These are phyloP conservation scores for Stylophora pistillata DNA, from an alignment of 64 coral and sea anemone genomes.

Conservation along the genomic window DNA sequence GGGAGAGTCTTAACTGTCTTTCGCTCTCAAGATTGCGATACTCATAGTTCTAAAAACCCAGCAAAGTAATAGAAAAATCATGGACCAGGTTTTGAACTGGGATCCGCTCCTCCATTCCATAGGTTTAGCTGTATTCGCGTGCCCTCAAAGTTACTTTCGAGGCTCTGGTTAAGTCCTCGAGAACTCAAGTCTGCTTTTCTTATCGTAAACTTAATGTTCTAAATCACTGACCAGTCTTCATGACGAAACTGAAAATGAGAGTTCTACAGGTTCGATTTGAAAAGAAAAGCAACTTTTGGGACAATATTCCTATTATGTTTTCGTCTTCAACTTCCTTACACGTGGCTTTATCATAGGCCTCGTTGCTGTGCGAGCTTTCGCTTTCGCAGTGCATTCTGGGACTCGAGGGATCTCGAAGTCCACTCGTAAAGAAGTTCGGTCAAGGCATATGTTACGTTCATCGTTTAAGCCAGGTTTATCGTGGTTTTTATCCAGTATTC, in stretches of 20 bases:
- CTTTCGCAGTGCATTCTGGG: constrained; percentile 12
- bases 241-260: neutral
- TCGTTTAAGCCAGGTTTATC: neutral
- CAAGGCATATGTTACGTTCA: neutral
- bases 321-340: neutral
- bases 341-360: constrained; percentile 26
- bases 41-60: too few relatives aligned
- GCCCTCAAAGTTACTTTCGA: too few relatives aligned
- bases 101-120: too few relatives aligned
- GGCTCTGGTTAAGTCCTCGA: too few relatives aligned
- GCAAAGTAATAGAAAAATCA: too few relatives aligned
- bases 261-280: neutral
- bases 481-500: neutral
- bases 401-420: constrained; percentile 43
- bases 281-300: neutral
- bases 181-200: too few relatives aligned
- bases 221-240: neutral
- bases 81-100: too few relatives aligned
- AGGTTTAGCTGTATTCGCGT: too few relatives aligned
- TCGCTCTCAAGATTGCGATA: too few relatives aligned
- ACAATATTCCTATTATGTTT: neutral
- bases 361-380: neutral
- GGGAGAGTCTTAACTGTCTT: too few relatives aligned
- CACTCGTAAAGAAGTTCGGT: constrained; percentile 19
- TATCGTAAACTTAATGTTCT: too few relatives aligned